Evolutionary conservation across 2,888 invertebrate species (phyloP).

Genomic region (Agonopterix alstromeriana): DNA sequence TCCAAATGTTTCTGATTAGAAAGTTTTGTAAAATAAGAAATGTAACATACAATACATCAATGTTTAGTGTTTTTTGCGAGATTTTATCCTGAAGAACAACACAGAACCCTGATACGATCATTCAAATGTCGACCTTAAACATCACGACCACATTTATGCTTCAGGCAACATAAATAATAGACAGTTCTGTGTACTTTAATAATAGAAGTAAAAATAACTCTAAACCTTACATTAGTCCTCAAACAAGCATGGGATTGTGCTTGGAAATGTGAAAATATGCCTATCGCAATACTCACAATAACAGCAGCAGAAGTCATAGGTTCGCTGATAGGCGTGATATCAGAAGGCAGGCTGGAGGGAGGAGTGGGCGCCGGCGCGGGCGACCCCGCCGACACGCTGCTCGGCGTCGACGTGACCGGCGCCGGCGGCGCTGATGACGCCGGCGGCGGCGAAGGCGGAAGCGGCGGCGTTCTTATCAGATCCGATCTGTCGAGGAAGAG

Average conservation of each 20-base stretch:
- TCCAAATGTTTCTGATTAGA: background rate
- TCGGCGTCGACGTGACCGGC: slow-evolving; percentile 25
- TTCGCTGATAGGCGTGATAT: background rate
- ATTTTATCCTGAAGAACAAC: no score
- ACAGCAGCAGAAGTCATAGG: background rate
- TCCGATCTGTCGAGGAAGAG: slow-evolving; percentile 39
- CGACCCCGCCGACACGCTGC: slow-evolving; percentile 22
- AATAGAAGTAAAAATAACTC: no score
- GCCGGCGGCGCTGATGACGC: slow-evolving; percentile 52
- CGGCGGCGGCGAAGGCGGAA: slow-evolving; percentile 62
- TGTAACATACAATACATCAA: no score
- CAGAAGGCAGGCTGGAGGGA: slow-evolving; percentile 21
- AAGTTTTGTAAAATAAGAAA: background rate
- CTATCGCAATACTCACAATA: background rate
- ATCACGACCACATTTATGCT: no score
- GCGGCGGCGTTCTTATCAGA: slow-evolving; percentile 48
- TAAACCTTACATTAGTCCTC: no score
- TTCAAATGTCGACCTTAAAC: no score
- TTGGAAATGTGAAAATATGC: background rate
- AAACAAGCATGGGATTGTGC: no score
- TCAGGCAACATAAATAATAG: no score
- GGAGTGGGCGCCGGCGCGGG: slow-evolving; percentile 23
- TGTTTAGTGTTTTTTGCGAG: no score
- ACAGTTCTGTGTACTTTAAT: no score
- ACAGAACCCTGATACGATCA: no score